Percentiles rank a stretch among this genome's conserved stretches.
Evolutionary conservation across 2,113 vertebrate species (phyloP).

Genomic region (Aspiorhynchus laticeps): DNA sequence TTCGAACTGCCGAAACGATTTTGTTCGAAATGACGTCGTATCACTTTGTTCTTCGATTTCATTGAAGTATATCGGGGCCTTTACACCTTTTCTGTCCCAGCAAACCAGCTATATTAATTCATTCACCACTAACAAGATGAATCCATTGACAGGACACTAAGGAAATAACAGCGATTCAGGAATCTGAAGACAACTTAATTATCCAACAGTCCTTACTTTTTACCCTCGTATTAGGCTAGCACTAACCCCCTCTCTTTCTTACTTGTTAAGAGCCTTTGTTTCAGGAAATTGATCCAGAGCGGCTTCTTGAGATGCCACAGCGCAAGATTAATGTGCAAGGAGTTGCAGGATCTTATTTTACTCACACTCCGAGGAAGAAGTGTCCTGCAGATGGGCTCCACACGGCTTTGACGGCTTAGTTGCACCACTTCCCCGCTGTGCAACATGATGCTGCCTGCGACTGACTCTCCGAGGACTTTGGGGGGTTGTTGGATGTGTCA

Average conservation of each 20-base stretch:
- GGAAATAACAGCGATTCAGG: background rate
- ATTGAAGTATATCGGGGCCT: too few relatives aligned
- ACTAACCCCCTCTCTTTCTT: slow-evolving; percentile 18
- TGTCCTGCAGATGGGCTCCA: slow-evolving; percentile 49
- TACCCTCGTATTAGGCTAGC: slow-evolving; percentile 6
- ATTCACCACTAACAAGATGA: background rate
- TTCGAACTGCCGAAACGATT: too few relatives aligned
- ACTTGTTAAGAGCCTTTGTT: slow-evolving; percentile 36
- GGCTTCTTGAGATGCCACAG: slow-evolving; percentile 32
- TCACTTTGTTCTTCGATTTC: too few relatives aligned
- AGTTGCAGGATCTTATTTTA: slow-evolving; percentile 20
- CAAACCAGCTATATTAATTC: too few relatives aligned
- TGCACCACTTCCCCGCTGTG: slow-evolving; percentile 18
- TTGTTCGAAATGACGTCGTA: too few relatives aligned
- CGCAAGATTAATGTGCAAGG: slow-evolving; percentile 46
- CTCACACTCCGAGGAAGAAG: slow-evolving; percentile 15
- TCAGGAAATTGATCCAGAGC: slow-evolving; percentile 12
- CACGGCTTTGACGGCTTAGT: slow-evolving; percentile 31
- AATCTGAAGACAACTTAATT: slow-evolving; percentile 6
- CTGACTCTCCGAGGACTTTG: slow-evolving; percentile 43
- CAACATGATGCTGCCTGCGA: slow-evolving; percentile 50
- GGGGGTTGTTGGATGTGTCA: slow-evolving; percentile 52
- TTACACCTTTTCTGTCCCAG: too few relatives aligned
- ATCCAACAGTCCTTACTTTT: slow-evolving; percentile 20
- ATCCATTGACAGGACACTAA: slow-evolving; percentile 3